Base-by-base conservation (phyloP, 2,113 vertebrate species). In the Hystrix cristata region DNA sequence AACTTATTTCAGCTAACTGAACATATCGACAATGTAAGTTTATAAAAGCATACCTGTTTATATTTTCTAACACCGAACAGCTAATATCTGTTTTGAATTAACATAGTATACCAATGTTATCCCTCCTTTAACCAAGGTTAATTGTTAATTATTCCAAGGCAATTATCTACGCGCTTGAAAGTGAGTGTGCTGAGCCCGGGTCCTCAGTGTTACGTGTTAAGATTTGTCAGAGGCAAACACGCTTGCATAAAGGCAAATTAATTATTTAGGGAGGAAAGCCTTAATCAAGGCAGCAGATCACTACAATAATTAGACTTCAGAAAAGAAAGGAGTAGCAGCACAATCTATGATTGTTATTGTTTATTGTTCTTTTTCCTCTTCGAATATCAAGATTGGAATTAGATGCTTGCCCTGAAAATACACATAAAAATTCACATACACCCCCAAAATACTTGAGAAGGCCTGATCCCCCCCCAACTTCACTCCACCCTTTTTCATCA, bases 71-170 rank as follows among this genome's bases (percentile, higher is more conserved):
- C 46, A 86, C 89, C 84, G 95, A 97, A 92, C 60, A 91, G 64
- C 96, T 90, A 93, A 89, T 91, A 95, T 85, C 72, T 93, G 74
- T 80, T 93, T 91, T 94, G 84, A 96, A 94, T 95, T 95, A 96
- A 92, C 87, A 87, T 12, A 90, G 74, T 95, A 90, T 87, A 93
- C 87, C 87, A 84, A 95, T 59, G 29, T 84, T 93, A 90, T 92
- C 84, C 94, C 81, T 92, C 74, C 64, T 90, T 93, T 97, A 93
- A 78, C 92, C 95, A 96, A 96, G 96, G 96, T 95, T 94, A 98
- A 96, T 95, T 95, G 96, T 97, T 97, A 93, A 97, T 96, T 97
- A 97, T 93, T 95, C 85, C 59, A 64, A 97, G 97, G 94, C 95
- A 95, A 94, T 96, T 96, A 95, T 95, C 95, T 92, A 94, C 80